These are phyloP conservation scores for Alligator mississippiensis DNA, from an alignment of 2,113 vertebrate species.

Conservation along the genomic window DNA sequence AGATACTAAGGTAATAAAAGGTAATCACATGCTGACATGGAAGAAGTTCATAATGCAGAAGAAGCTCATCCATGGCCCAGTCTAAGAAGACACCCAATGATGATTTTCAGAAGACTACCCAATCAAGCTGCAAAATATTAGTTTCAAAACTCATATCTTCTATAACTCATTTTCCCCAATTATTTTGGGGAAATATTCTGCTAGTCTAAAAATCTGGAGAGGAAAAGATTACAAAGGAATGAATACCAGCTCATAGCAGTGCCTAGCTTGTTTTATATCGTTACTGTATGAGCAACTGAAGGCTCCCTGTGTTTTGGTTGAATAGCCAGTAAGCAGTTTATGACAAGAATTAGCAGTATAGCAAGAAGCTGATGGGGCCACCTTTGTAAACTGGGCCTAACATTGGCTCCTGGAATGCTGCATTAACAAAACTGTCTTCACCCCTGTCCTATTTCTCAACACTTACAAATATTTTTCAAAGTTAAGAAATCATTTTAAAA, in stretches of 20 bases:
- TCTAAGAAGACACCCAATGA: not conserved
- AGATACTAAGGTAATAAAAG: conserved; percentile 16
- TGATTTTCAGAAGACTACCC: conserved; percentile 14
- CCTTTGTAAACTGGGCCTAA: not conserved
- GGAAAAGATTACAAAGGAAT: not conserved
- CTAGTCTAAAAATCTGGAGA: not conserved
- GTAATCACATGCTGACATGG: not conserved
- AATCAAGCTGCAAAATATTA: conserved; percentile 1
- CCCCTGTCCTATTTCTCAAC: not conserved
- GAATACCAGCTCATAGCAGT: not conserved
- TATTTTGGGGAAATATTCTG: not conserved
- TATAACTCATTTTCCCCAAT: not conserved
- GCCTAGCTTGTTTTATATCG: not conserved
- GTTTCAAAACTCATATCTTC: not conserved
- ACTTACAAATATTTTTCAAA: not conserved
- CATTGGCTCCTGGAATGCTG: not conserved
- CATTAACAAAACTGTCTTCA: not conserved
- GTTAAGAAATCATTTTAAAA: not conserved
- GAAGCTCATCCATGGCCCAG: not conserved
- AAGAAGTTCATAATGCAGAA: not conserved
- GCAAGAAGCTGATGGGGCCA: not conserved
- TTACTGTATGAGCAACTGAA: not conserved
- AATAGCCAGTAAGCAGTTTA: not conserved
- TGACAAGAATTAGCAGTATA: not conserved
- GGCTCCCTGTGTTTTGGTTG: not conserved